Conservation (phyloP, 2,797 vertebrate species). For the Ambastaia sidthimunki region DNA sequence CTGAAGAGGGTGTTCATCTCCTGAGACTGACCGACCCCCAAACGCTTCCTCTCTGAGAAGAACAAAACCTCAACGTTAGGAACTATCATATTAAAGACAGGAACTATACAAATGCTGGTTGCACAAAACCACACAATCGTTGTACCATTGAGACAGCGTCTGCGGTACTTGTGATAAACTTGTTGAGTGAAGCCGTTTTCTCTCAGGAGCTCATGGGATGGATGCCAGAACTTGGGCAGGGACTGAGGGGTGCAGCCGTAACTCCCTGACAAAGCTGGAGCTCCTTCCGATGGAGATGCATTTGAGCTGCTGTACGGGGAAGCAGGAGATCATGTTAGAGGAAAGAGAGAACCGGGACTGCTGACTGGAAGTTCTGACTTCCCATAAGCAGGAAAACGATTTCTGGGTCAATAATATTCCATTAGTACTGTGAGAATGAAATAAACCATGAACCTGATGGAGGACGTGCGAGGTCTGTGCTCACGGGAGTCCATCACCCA, state of each 20-base stretch:
- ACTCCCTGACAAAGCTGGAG: slow-evolving; percentile 74
- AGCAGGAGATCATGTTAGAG: neutral
- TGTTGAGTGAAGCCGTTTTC: slow-evolving; percentile 96
- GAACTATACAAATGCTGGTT: neutral
- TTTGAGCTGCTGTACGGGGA: slow-evolving; percentile 83
- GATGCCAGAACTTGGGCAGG: slow-evolving; percentile 92
- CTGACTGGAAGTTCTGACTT: neutral
- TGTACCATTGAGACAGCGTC: slow-evolving; percentile 88
- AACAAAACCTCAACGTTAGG: slow-evolving; percentile 30
- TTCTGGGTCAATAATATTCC: neutral
- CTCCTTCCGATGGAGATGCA: slow-evolving; percentile 87
- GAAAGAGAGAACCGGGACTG: neutral
- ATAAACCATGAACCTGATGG: slow-evolving; percentile 80
- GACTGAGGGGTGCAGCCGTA: slow-evolving; percentile 87
- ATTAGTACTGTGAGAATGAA: too few species aligned
- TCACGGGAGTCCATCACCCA: slow-evolving; percentile 97
- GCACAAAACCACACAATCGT: neutral
- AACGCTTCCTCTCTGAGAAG: slow-evolving; percentile 88
- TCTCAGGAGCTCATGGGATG: slow-evolving; percentile 90
- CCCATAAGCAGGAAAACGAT: neutral
- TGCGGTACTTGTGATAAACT: slow-evolving; percentile 91
- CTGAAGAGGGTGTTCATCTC: slow-evolving; percentile 98
- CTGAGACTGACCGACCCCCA: slow-evolving; percentile 92
- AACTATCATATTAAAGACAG: neutral
- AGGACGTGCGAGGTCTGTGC: slow-evolving; percentile 84